These are phyloP conservation scores for Urocolius indicus DNA, from an alignment of 2,113 vertebrate genomes.

Conservation along the genomic window DNA sequence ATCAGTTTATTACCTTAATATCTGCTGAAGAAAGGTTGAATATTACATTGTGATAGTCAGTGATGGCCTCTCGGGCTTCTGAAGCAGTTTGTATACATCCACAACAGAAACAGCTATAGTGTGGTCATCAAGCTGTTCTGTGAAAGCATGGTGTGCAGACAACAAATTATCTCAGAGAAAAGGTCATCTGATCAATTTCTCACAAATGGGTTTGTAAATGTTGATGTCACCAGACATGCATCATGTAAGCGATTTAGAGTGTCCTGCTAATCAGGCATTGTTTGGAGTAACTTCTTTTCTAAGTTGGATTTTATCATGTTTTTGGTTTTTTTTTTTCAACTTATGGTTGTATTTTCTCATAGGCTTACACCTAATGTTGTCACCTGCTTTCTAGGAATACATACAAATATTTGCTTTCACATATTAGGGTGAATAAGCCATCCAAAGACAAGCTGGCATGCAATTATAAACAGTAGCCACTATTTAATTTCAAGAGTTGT, in stretches of 20 bases:
- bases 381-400: background rate
- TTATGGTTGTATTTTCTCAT: background rate
- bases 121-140: background rate
- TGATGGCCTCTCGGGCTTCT: background rate
- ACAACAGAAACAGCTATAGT: background rate
- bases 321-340: background rate
- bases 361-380: background rate
- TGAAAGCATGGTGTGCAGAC: background rate
- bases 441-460: background rate
- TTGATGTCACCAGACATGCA: background rate
- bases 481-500: background rate
- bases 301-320: background rate
- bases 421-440: background rate
- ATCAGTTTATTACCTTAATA: background rate
- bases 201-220: background rate
- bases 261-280: background rate
- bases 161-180: background rate
- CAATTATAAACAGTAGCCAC: background rate
- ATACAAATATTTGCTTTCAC: background rate
- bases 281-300: background rate
- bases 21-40: background rate
- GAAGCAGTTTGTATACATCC: background rate
- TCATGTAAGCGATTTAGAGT: background rate
- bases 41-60: background rate
- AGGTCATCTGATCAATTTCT: background rate